Percentiles rank a stretch among this genome's conserved stretches.
These are phyloP conservation scores for Perccottus glenii DNA, from an alignment of 2,113 vertebrate genomes.

Conservation along the genomic window DNA sequence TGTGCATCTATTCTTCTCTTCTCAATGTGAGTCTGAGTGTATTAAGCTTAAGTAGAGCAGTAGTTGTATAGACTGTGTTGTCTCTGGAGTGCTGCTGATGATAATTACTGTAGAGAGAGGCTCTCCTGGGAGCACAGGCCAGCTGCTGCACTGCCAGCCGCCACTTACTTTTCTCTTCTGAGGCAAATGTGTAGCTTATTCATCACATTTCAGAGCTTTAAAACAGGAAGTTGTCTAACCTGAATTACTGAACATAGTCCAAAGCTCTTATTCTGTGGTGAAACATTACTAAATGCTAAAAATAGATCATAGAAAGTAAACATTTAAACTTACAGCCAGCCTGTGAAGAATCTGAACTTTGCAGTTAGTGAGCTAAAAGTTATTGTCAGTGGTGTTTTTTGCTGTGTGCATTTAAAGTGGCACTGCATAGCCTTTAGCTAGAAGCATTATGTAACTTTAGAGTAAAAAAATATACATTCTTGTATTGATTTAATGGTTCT, in stretches of 20 bases:
- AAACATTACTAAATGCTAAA: not conserved
- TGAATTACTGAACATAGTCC: not conserved
- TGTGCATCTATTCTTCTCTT: conserved; percentile 23
- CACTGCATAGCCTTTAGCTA: no score
- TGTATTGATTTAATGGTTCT: no score
- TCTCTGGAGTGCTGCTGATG: conserved; percentile 72
- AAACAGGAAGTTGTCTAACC: not conserved
- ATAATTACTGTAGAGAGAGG: conserved; percentile 77
- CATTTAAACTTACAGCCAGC: no score
- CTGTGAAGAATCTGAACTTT: no score
- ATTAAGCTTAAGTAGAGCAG: conserved; percentile 51
- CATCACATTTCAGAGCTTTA: conserved; percentile 26
- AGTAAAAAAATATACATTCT: no score
- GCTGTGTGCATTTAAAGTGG: no score
- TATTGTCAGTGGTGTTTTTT: no score
- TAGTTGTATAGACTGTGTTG: conserved; percentile 47
- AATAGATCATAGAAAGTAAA: no score
- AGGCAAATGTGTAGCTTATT: conserved; percentile 35
- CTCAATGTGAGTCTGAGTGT: conserved; percentile 30
- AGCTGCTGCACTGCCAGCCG: conserved; percentile 47
- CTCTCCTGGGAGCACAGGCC: conserved; percentile 61
- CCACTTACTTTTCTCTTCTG: conserved; percentile 43
- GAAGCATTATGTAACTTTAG: no score
- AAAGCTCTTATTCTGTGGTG: not conserved
- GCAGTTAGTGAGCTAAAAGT: no score